Percentiles rank a stretch among this genome's conserved stretches.
Conservation (phyloP, 1,140 invertebrate genomes). For the Leptinotarsa undecemlineata region DNA sequence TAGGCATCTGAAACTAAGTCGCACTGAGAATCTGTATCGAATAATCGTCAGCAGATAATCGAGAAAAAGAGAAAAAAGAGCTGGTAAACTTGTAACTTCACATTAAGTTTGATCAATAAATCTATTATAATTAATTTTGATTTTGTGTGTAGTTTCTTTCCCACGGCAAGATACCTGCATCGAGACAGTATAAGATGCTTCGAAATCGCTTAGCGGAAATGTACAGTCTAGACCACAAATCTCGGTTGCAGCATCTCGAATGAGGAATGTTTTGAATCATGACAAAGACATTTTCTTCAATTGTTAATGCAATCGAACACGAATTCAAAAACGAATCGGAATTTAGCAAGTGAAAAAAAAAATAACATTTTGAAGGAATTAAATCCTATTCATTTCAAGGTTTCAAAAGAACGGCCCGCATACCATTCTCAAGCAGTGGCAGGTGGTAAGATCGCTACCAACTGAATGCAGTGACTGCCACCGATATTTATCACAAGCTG, state of each 20-base stretch:
- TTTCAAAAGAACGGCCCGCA: slow-evolving; percentile 23
- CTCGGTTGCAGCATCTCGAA: slow-evolving; percentile 5
- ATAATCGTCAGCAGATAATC: neutral
- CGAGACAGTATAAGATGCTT: slow-evolving; percentile 50
- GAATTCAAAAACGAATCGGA: neutral
- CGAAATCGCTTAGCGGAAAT: slow-evolving; percentile 51
- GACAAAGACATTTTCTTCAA: neutral
- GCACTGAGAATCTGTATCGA: too few relatives aligned
- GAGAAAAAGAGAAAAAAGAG: neutral
- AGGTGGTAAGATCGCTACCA: slow-evolving; percentile 28
- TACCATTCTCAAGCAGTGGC: slow-evolving; percentile 18
- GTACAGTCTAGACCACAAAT: slow-evolving; percentile 47
- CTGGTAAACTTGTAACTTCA: neutral
- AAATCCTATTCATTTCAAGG: slow-evolving; percentile 8
- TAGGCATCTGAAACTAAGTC: too few relatives aligned
- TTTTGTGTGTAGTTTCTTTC: slow-evolving; percentile 47
- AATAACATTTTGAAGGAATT: neutral
- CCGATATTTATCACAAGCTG: slow-evolving; percentile 21
- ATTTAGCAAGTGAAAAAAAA: slow-evolving; percentile 17
- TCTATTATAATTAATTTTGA: slow-evolving; percentile 52
- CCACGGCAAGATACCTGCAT: slow-evolving; percentile 49
- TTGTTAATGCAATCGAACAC: neutral
- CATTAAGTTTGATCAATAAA: slow-evolving; percentile 42
- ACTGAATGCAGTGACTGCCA: slow-evolving; percentile 10
- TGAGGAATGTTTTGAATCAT: slow-evolving; percentile 3